Evolutionary conservation across 2,888 invertebrate species (phyloP).

Genomic region (Malacosoma neustria): DNA sequence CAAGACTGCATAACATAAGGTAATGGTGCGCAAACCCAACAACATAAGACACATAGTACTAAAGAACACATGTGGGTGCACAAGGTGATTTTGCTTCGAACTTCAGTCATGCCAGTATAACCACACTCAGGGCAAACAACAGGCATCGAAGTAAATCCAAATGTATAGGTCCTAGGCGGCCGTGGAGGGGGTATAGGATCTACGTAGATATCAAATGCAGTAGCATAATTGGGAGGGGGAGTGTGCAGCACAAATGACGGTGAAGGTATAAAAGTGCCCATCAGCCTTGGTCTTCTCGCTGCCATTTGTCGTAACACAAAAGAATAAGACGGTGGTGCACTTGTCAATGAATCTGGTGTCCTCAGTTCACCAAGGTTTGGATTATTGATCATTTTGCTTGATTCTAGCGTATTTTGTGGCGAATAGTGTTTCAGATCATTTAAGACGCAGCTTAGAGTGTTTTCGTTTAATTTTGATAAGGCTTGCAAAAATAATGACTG

Average conservation of each 20-base stretch:
- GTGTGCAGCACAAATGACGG: conserved; percentile 57
- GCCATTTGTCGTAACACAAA: conserved; percentile 58
- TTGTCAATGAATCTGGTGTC: conserved; percentile 51
- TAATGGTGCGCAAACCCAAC: conserved; percentile 60
- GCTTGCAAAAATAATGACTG: conserved; percentile 46
- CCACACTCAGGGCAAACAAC: conserved; percentile 57
- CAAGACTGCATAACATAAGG: conserved; percentile 60
- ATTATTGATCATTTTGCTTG: conserved; percentile 7
- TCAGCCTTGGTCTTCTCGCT: conserved; percentile 42
- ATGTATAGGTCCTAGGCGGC: conserved; percentile 35
- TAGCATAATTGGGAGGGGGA: conserved; percentile 58
- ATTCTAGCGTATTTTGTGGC: conserved; percentile 7
- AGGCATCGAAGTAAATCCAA: conserved; percentile 48
- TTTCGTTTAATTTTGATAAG: conserved; percentile 42
- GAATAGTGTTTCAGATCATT: conserved; percentile 15
- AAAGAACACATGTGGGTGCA: conserved; percentile 60
- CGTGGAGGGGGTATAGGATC: conserved; percentile 41
- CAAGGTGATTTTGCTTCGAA: conserved; percentile 43
- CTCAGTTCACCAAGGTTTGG: conserved; percentile 29
- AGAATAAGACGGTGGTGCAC: conserved; percentile 61
- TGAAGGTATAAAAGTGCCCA: conserved; percentile 62
- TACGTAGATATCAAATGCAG: conserved; percentile 59
- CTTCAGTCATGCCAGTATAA: conserved; percentile 44
- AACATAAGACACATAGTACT: conserved; percentile 52
- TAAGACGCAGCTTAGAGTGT: conserved; percentile 24